Percentiles rank a stretch among this genome's conserved stretches.
Conservation (phyloP, 2,797 vertebrate species). For the Gymnodraco acuticeps region DNA sequence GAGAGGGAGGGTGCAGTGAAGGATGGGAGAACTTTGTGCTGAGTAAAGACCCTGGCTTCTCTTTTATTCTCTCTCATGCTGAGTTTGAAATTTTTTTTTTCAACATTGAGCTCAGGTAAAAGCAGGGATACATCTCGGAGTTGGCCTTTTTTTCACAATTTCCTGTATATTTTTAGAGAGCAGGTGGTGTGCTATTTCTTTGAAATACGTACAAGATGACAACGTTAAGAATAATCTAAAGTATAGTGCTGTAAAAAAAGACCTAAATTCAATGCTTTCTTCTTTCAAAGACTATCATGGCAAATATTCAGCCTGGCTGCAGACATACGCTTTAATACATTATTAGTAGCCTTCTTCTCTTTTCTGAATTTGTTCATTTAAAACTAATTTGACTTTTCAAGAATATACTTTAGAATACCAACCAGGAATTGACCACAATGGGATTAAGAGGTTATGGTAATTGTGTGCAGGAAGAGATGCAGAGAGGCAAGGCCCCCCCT, state of each 20-base stretch:
- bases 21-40: conserved; percentile 49
- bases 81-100: conserved; percentile 48
- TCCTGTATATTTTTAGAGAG: conserved; percentile 60
- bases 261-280: conserved; percentile 14
- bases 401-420: conserved; percentile 8
- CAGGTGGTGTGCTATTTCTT: conserved; percentile 28
- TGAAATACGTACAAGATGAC: conserved; percentile 41
- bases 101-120: conserved; percentile 55
- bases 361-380: not conserved
- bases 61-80: conserved; percentile 62
- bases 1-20: conserved; percentile 11
- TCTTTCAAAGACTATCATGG: not conserved
- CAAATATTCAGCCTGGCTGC: not conserved
- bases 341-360: not conserved
- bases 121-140: conserved; percentile 38
- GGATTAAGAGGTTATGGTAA: conserved; percentile 15
- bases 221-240: conserved; percentile 35
- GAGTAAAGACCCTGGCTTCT: conserved; percentile 41
- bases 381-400: conserved; percentile 5
- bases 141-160: conserved; percentile 44
- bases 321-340: conserved; percentile 21
- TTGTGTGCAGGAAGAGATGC: conserved; percentile 61
- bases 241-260: conserved; percentile 15
- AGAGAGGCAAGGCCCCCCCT: conserved; percentile 43
- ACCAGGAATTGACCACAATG: not conserved